Base-by-base conservation (phyloP, 1,140 invertebrate genomes). In the Eriocheir sinensis region DNA sequence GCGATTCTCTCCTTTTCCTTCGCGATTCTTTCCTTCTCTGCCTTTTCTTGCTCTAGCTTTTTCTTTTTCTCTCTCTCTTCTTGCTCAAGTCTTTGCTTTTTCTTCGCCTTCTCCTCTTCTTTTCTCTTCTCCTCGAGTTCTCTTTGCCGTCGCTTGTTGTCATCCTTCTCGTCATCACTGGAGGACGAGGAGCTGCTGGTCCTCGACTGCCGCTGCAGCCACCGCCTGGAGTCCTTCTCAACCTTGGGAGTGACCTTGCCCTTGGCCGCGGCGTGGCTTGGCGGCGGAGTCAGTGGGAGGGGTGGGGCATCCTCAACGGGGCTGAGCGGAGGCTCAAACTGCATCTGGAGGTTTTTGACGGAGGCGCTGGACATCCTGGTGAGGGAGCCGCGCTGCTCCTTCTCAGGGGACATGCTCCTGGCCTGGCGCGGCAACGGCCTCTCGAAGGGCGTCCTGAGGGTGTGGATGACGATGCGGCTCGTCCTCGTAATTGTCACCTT, bases 381-480 rank as follows among this genome's bases (percentile, higher is more conserved):
- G 60, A 72, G 60, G 21, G 60, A 72, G 27, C n/a, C 4, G 8
- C 60, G 60, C 27, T n/a, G n/a, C 30, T 60, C 53, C 53, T 80
- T 38, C 15, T 79, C 53, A 8, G 72, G 90, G 30, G 90, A 80
- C 21, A 38, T 21, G 44, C n/a, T 80, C 72, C 36, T n/a, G 21
- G 38, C 21, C 38, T 81, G 30, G n/a, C 32, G 53, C 4, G 1
- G 53, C 53, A n/a, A n/a, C n/a, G n/a, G n/a, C n/a, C n/a, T n/a
- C 40, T 94, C 93, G 32, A 89, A 44, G 38, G 93, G 85, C 17
- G 89, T 38, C 48, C n/a, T 60, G 80, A 94, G 48, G 3, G 72
- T 34, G 0, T 9, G 38, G 8, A 30, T 86, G n/a, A 60, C 86
- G 15, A 81, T 21, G 27, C 8, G 44, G 30, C 48, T 44, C 15